These are phyloP conservation scores for Leptinotarsa texana DNA, from an alignment of 1,140 invertebrate species.

Conservation along the genomic window DNA sequence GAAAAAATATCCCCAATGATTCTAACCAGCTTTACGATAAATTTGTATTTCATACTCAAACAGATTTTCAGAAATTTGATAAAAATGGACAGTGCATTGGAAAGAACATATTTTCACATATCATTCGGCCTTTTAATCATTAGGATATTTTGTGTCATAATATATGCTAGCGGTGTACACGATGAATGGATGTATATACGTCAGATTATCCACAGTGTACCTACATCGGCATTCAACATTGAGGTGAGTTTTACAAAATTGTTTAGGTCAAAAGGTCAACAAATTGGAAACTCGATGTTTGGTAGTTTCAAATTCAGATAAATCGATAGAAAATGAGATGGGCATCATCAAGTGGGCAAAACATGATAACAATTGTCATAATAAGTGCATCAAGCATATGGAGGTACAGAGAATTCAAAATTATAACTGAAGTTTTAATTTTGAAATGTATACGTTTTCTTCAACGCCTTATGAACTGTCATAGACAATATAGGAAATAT, in stretches of 20 bases:
- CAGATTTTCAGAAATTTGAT: constrained; percentile 70
- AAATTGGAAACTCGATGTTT: too few relatives aligned
- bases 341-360: too few relatives aligned
- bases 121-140: constrained; percentile 63
- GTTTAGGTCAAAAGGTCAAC: too few relatives aligned
- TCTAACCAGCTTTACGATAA: constrained; percentile 68
- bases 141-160: constrained; percentile 61
- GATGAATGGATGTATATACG: constrained; percentile 63
- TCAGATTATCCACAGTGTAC: constrained; percentile 60
- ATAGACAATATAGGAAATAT: too few relatives aligned
- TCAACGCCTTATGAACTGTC: too few relatives aligned
- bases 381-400: too few relatives aligned
- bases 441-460: too few relatives aligned
- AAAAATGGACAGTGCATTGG: constrained; percentile 37
- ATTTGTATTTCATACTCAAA: constrained; percentile 72
- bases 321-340: too few relatives aligned
- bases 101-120: constrained; percentile 62
- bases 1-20: constrained; percentile 62
- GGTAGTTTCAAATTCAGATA: too few relatives aligned
- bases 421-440: too few relatives aligned
- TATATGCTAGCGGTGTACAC: constrained; percentile 62
- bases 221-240: constrained; percentile 58
- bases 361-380: too few relatives aligned
- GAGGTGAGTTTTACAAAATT: constrained; percentile 56
- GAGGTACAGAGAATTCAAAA: too few relatives aligned